Conservation (phyloP, 2,888 invertebrate genomes). For the Phalera bucephala region DNA sequence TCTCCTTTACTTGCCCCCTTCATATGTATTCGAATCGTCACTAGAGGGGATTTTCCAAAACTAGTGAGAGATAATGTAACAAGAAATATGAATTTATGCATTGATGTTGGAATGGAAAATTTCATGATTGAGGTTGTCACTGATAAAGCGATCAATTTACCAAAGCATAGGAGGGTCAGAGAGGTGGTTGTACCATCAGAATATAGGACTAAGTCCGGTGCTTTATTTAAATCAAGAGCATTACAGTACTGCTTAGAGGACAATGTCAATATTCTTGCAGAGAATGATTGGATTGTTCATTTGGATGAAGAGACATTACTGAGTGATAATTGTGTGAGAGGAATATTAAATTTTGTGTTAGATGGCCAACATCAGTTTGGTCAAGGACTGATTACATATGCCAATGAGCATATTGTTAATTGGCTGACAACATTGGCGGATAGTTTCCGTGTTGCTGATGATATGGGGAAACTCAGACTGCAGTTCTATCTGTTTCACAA, state of each 20-base stretch:
- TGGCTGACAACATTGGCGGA: conserved; percentile 98
- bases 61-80: conserved; percentile 93
- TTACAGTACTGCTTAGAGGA: conserved; percentile 97
- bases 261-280: conserved; percentile 91
- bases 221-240: conserved; percentile 96
- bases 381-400: conserved; percentile 97
- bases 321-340: conserved; percentile 94
- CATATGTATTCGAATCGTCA: conserved; percentile 96
- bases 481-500: conserved; percentile 97
- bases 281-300: conserved; percentile 98
- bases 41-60: conserved; percentile 96
- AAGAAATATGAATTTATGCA: conserved; percentile 93
- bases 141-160: conserved; percentile 91
- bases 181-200: conserved; percentile 94
- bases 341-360: conserved; percentile 96
- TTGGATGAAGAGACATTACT: conserved; percentile 97
- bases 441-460: conserved; percentile 97
- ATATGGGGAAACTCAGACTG: conserved; percentile 97
- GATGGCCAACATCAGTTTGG: conserved; percentile 98
- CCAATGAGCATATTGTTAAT: conserved; percentile 97
- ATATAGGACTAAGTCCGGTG: conserved; percentile 95
- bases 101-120: conserved; percentile 95
- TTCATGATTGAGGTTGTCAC: conserved; percentile 98
- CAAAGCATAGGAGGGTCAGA: conserved; percentile 90
- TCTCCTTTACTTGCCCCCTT: conserved; percentile 96